Percentiles rank a stretch among this genome's conserved stretches.
Conservation (phyloP, 2,888 invertebrate genomes). For the Philhelius pedissequus region DNA sequence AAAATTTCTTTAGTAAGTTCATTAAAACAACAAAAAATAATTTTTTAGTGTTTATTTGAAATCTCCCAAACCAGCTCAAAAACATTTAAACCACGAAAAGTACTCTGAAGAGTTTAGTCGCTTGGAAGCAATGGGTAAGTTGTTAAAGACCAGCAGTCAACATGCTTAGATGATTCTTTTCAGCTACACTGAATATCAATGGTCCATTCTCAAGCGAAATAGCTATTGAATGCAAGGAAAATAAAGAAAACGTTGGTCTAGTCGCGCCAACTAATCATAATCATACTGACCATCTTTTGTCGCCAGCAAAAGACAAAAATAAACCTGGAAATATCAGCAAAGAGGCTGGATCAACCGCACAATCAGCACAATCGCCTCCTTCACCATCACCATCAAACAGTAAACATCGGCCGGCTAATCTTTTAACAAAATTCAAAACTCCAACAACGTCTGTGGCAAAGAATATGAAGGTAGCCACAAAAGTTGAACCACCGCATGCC, state of each 20-base stretch:
- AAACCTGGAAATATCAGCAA: background rate
- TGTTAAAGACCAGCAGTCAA: background rate
- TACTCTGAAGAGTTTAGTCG: conserved; percentile 59
- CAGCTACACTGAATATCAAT: background rate
- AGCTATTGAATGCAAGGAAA: background rate
- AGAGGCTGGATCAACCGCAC: background rate
- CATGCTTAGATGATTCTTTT: background rate
- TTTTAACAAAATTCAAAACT: conserved; percentile 11
- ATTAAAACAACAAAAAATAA: background rate
- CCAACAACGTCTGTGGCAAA: conserved; percentile 16
- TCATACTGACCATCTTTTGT: background rate
- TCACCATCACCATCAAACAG: background rate
- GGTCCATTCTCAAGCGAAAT: conserved; percentile 7
- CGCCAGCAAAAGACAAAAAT: background rate
- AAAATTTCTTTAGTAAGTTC: conserved; percentile 74
- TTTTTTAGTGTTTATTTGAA: conserved; percentile 47
- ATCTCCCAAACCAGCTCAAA: conserved; percentile 51
- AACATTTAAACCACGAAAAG: conserved; percentile 70
- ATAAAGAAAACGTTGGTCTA: conserved; percentile 54
- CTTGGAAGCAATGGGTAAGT: conserved; percentile 68
- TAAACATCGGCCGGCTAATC: conserved; percentile 49
- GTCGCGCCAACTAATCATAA: background rate
- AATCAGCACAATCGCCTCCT: conserved; percentile 6
- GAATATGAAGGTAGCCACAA: background rate
- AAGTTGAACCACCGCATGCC: conserved; percentile 71